These are phyloP conservation scores for Diglossa cyanea DNA, from an alignment of 2,797 vertebrate genomes.

Conservation along the genomic window DNA sequence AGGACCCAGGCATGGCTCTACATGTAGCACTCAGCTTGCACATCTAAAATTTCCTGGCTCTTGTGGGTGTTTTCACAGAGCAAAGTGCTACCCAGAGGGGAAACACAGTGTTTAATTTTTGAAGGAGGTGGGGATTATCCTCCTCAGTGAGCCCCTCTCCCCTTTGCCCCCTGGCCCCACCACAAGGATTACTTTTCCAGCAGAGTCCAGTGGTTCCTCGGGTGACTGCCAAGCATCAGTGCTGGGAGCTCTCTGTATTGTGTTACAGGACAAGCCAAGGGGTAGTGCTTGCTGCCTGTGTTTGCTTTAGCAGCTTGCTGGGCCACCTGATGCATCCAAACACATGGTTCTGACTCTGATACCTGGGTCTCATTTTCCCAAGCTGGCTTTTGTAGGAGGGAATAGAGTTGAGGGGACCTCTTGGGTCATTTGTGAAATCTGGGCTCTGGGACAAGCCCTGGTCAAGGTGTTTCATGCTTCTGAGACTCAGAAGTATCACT, in stretches of 20 bases:
- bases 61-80: not conserved
- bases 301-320: conserved; percentile 15
- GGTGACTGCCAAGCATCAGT: not conserved
- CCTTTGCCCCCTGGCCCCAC: not conserved
- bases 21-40: accelerated
- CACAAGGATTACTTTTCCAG: not conserved
- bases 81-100: accelerated
- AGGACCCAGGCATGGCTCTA: not conserved
- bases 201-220: not conserved
- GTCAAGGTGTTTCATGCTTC: not conserved
- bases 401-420: not conserved
- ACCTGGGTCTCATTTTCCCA: not conserved
- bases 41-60: not conserved
- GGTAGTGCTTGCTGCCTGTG: not conserved
- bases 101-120: not conserved
- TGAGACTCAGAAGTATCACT: not conserved
- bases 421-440: not conserved
- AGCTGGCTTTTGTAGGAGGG: not conserved
- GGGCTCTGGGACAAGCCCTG: not conserved
- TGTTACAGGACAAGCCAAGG: not conserved
- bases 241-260: not conserved
- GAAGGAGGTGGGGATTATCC: not conserved
- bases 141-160: not conserved
- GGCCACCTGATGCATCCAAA: not conserved
- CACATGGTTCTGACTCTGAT: not conserved